These are phyloP conservation scores for Tubiluchus corallicola DNA, from an alignment of 2,888 invertebrate genomes.

Conservation along the genomic window DNA sequence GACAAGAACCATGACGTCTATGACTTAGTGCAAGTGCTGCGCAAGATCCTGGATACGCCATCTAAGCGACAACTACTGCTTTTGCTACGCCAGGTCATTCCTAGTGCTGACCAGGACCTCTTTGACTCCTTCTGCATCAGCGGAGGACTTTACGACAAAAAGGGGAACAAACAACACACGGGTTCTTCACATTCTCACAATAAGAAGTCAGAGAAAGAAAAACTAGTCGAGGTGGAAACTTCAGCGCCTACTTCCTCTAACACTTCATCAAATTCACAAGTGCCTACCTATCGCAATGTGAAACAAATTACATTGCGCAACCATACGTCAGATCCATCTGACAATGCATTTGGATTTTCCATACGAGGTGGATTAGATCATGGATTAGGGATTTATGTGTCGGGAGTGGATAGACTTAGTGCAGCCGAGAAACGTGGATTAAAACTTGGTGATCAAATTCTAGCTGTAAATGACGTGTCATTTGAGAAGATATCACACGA, in stretches of 20 bases:
- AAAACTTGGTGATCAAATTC: conserved; percentile 80
- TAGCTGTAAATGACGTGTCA: conserved; percentile 80
- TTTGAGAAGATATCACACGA: conserved; percentile 84
- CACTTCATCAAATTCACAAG: too few species aligned
- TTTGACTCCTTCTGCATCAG: conserved; percentile 1
- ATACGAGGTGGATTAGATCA: conserved; percentile 86
- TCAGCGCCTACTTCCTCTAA: too few species aligned
- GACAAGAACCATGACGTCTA: conserved; percentile 39
- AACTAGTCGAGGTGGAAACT: not conserved
- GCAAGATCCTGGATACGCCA: conserved; percentile 73
- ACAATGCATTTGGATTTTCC: conserved; percentile 57
- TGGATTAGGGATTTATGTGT: conserved; percentile 84
- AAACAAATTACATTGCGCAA: not conserved
- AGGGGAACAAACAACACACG: not conserved
- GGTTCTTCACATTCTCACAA: not conserved
- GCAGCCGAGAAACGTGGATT: conserved; percentile 77
- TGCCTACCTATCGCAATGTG: not conserved
- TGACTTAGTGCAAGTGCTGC: conserved; percentile 70
- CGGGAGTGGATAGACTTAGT: conserved; percentile 81
- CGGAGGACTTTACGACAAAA: not conserved
- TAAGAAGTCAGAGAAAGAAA: not conserved
- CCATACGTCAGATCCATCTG: not conserved
- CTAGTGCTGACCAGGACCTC: not conserved
- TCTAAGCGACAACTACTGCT: conserved; percentile 43
- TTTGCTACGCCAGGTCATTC: not conserved